Evolutionary conservation across 2,888 invertebrate genomes (phyloP).

Genomic region (Acanthosepion esculentum): DNA sequence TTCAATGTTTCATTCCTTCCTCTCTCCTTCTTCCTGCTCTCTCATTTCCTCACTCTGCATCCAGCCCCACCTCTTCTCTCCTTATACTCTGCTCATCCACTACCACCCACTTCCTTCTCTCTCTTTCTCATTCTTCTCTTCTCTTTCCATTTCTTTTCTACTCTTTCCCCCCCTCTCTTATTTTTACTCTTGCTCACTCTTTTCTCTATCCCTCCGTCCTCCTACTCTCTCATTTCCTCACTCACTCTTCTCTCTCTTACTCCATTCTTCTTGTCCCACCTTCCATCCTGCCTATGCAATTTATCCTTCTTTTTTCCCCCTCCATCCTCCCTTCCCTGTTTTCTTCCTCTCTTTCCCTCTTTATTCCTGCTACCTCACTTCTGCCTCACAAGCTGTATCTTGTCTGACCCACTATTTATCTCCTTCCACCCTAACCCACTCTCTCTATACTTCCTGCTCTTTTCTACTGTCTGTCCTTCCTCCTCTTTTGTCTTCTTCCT

Average conservation of each 20-base stretch:
- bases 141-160: background rate
- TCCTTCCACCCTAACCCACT: background rate
- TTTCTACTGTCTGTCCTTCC: background rate
- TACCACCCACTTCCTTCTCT: background rate
- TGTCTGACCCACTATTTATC: background rate
- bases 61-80: background rate
- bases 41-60: background rate
- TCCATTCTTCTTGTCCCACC: background rate
- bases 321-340: background rate
- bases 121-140: background rate
- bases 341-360: background rate
- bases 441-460: background rate
- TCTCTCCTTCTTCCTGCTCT: background rate
- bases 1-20: background rate
- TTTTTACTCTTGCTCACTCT: background rate
- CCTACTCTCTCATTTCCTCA: background rate
- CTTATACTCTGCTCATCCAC: background rate
- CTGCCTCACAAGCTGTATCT: background rate
- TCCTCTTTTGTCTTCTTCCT: background rate
- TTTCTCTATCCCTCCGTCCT: background rate
- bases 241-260: background rate
- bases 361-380: background rate
- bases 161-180: background rate
- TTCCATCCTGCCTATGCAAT: background rate
- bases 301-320: background rate